These are phyloP conservation scores for Rhegmatorhina hoffmannsi DNA, from an alignment of 2,113 vertebrate genomes.

Conservation along the genomic window DNA sequence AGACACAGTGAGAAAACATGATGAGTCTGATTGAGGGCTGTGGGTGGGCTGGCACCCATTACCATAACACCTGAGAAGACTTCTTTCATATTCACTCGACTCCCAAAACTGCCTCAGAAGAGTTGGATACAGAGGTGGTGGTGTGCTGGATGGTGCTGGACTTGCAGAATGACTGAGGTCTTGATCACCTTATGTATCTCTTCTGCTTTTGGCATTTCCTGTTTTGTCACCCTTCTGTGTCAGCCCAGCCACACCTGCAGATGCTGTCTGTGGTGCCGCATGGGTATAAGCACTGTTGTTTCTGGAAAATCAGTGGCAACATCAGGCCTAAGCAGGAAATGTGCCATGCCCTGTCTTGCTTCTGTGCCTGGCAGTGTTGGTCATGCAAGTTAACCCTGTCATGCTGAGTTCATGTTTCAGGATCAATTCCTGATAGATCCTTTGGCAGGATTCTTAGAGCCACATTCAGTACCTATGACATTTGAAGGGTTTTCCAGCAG, in stretches of 20 bases:
- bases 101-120: neutral
- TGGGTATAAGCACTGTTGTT: neutral
- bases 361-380: neutral
- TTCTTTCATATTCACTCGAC: neutral
- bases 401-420: neutral
- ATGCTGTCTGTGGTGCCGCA: neutral
- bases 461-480: neutral
- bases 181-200: neutral
- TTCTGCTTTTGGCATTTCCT: neutral
- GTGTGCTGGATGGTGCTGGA: neutral
- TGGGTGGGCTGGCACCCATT: neutral
- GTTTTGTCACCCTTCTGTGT: neutral
- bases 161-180: neutral
- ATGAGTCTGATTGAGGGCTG: neutral
- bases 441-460: neutral
- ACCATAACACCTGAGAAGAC: neutral
- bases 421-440: neutral
- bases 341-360: neutral
- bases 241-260: neutral
- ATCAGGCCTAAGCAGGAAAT: neutral
- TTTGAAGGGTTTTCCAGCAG: neutral
- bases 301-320: neutral
- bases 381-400: neutral
- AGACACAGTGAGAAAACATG: neutral
- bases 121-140: neutral